These are phyloP conservation scores for Hirudinaria manillensis DNA, from an alignment of 2,888 invertebrate species.

Conservation along the genomic window DNA sequence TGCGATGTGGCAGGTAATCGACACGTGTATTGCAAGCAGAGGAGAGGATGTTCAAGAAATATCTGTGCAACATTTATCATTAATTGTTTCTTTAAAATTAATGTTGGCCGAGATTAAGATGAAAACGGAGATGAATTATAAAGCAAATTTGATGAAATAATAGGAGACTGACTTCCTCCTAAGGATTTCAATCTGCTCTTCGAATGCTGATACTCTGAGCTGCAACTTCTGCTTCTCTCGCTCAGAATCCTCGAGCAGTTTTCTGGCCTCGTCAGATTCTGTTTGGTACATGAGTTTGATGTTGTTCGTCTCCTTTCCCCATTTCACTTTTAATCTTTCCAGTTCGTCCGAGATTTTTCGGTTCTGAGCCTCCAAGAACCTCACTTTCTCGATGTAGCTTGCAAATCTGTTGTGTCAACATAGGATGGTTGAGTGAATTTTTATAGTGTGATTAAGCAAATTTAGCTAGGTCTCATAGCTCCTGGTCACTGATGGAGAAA, in stretches of 20 bases:
- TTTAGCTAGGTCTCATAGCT: too few species aligned
- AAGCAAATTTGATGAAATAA: too few species aligned
- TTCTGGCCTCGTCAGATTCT: conserved; percentile 56
- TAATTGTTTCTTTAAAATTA: too few species aligned
- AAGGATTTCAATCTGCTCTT: conserved; percentile 54
- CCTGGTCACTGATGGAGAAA: too few species aligned
- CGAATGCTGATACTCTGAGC: conserved; percentile 54
- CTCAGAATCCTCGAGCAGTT: conserved; percentile 56
- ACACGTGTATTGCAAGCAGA: too few species aligned
- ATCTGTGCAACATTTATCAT: too few species aligned
- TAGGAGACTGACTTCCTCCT: conserved; percentile 43
- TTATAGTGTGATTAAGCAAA: too few species aligned
- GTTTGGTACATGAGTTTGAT: conserved; percentile 56
- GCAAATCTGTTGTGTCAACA: conserved; percentile 54
- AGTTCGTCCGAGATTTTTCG: conserved; percentile 52
- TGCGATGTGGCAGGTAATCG: too few species aligned
- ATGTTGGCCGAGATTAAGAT: too few species aligned
- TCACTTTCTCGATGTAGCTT: conserved; percentile 57
- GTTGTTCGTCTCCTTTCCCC: conserved; percentile 46
- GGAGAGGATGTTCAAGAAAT: too few species aligned
- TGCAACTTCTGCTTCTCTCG: conserved; percentile 57
- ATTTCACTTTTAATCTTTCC: conserved; percentile 46
- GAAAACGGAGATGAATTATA: too few species aligned
- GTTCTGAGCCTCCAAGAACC: conserved; percentile 56
- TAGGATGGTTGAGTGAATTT: too few species aligned